Percentiles rank a stretch among this genome's conserved stretches.
Conservation (phyloP, 2,113 vertebrate species). For the Piaya cayana region DNA sequence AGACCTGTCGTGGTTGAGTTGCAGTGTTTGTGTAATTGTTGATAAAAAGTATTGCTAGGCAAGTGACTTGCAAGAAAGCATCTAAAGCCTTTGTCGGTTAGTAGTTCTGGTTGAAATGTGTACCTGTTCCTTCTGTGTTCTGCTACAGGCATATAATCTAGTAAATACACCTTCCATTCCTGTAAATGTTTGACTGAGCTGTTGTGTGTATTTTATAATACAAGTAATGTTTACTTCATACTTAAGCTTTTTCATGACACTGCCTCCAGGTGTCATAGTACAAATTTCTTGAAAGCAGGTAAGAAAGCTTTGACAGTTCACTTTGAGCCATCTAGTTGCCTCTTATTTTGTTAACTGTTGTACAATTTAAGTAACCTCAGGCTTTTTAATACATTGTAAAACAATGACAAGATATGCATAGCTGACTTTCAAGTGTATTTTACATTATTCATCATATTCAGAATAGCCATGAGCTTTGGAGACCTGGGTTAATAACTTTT, state of each 20-base stretch:
- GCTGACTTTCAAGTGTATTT: background rate
- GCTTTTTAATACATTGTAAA: background rate
- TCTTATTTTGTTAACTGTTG: background rate
- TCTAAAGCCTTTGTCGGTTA: rapidly evolving
- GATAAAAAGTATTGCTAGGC: background rate
- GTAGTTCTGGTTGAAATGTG: background rate
- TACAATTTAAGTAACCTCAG: background rate
- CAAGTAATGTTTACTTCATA: background rate
- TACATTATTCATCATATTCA: background rate
- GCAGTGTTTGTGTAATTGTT: background rate
- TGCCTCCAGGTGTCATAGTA: background rate
- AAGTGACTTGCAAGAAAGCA: background rate
- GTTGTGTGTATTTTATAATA: background rate
- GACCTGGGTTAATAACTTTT: background rate
- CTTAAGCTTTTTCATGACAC: background rate
- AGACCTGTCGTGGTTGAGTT: background rate
- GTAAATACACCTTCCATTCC: background rate
- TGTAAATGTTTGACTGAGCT: background rate
- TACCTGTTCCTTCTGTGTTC: background rate
- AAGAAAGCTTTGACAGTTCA: background rate
- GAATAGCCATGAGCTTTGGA: background rate
- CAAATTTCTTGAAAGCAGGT: background rate
- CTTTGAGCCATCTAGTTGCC: background rate
- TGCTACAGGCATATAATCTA: background rate
- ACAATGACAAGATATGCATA: background rate